A percentile compares a stretch with the other conserved stretches of the same genome.
phyloP scores from a whole-genome alignment of 2,113 vertebrate species.

The cat (Felis catus) region DNA sequence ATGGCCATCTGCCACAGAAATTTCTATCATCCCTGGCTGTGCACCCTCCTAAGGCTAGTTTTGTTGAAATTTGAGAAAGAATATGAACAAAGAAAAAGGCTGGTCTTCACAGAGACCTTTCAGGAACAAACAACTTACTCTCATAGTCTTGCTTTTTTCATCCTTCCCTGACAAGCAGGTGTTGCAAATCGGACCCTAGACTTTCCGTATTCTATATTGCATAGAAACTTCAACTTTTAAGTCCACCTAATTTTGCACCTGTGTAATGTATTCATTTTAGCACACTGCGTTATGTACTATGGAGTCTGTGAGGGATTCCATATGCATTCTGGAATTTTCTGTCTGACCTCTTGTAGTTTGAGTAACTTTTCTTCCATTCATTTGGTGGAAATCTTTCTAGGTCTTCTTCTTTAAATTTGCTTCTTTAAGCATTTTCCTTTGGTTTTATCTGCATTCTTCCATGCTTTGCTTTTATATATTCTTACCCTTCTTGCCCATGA shows the following conservation, averaged over 20 bases:
- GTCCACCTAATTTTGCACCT: background rate
- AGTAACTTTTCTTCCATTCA: background rate
- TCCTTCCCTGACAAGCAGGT: background rate
- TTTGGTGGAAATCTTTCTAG: background rate
- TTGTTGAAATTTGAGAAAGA: background rate
- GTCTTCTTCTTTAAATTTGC: background rate
- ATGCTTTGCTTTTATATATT: background rate
- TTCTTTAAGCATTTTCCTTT: background rate
- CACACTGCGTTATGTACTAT: background rate
- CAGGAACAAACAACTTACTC: background rate
- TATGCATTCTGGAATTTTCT: background rate
- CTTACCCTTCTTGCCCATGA: background rate
- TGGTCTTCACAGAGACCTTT: background rate
- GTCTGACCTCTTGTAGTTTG: background rate
- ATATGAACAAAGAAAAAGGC: background rate
- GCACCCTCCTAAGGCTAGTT: background rate
- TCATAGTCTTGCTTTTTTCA: background rate
- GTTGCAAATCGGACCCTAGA: background rate
- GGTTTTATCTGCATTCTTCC: background rate
- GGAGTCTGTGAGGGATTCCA: background rate
- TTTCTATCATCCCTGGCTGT: background rate
- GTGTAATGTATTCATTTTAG: background rate
- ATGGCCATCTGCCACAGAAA: background rate
- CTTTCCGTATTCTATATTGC: background rate
- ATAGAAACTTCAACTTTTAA: background rate